phyloP scores from a whole-genome alignment of 2,113 vertebrate genomes.

The Perognathus longimembris region DNA sequence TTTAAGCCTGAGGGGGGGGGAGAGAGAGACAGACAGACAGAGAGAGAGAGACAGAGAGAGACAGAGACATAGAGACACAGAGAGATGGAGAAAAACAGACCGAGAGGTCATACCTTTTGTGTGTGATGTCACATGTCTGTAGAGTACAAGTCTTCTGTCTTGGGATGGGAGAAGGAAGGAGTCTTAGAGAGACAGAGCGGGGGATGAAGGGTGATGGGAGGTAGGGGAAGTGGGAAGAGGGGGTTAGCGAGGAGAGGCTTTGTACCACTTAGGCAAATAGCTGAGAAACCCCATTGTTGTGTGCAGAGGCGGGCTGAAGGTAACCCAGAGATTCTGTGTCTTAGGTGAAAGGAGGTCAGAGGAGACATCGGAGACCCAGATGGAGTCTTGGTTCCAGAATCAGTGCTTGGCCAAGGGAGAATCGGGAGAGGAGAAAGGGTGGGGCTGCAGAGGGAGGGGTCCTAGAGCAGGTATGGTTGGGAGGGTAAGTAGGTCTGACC shows the following conservation, averaged over 20 bases:
- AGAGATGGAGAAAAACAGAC: too few species aligned
- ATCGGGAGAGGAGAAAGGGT: not conserved
- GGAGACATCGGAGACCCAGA: not conserved
- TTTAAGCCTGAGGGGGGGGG: too few species aligned
- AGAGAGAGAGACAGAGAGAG: too few species aligned
- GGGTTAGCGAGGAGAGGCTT: too few species aligned
- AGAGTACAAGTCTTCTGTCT: not conserved
- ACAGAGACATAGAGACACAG: too few species aligned
- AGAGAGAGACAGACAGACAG: too few species aligned
- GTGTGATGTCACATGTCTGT: not conserved
- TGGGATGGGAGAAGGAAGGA: not conserved
- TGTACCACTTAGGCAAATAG: not conserved
- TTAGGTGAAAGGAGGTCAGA: not conserved
- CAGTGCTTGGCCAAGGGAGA: not conserved
- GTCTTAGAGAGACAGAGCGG: accelerated
- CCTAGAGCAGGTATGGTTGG: not conserved
- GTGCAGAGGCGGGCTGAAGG: not conserved
- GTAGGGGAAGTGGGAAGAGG: not conserved
- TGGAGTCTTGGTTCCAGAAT: not conserved
- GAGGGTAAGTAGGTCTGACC: not conserved
- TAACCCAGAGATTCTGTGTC: not conserved
- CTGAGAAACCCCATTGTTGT: not conserved
- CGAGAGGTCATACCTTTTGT: not conserved
- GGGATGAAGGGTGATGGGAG: not conserved
- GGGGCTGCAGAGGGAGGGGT: not conserved